Evolutionary conservation across 2,113 vertebrate species (phyloP).

Genomic region (Agapornis roseicollis): DNA sequence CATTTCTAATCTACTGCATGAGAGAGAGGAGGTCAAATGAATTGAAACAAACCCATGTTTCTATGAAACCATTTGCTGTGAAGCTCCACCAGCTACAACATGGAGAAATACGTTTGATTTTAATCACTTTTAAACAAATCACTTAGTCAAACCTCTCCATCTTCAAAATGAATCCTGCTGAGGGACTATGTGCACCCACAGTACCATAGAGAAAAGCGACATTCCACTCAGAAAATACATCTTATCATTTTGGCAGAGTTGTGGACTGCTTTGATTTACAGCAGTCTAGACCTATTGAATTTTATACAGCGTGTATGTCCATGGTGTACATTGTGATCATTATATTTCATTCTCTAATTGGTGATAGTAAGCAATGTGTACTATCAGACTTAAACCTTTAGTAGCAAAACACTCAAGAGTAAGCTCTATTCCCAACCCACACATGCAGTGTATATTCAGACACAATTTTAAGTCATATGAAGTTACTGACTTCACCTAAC

Average conservation of each 20-base stretch:
- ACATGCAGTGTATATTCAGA: rapidly evolving
- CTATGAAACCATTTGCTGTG: background rate
- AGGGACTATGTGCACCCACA: background rate
- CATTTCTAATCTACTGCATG: background rate
- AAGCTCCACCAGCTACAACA: background rate
- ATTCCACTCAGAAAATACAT: background rate
- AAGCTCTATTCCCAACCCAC: background rate
- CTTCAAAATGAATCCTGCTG: background rate
- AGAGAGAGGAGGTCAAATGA: background rate
- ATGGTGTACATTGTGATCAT: background rate
- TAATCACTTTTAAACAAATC: slow-evolving; percentile 11
- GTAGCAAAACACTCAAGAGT: background rate
- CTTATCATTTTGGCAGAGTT: background rate
- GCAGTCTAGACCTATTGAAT: background rate
- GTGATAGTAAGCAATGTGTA: background rate
- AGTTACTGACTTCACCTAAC: background rate
- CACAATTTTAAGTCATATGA: background rate
- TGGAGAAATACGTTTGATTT: background rate
- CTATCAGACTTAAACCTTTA: background rate
- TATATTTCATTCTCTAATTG: background rate
- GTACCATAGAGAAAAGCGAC: background rate
- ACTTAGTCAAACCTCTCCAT: background rate
- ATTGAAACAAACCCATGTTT: background rate
- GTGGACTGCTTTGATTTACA: background rate
- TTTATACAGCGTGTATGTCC: background rate